Evolutionary conservation across 2,113 vertebrate species (phyloP).

Genomic region (Tachysurus vachellii): DNA sequence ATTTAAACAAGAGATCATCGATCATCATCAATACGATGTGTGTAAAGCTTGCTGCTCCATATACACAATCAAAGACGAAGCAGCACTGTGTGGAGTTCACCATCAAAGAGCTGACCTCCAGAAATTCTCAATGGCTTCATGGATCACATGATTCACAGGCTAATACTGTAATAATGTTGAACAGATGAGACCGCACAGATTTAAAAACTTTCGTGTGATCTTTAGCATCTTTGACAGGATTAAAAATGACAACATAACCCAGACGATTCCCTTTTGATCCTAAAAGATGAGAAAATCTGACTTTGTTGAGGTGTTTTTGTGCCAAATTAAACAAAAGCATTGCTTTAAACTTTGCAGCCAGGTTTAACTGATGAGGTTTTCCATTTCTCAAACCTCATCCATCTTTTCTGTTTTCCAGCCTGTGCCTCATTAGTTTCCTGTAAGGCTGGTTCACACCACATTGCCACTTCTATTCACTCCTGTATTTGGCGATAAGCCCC

Average conservation of each 20-base stretch:
- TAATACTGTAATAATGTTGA: background rate
- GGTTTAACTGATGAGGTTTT: slow-evolving; percentile 10
- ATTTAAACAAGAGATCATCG: background rate
- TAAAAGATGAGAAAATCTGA: background rate
- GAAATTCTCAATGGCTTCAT: background rate
- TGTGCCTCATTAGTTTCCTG: slow-evolving; percentile 57
- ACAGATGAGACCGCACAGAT: slow-evolving; percentile 24
- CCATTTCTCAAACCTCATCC: background rate
- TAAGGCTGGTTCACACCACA: slow-evolving; percentile 59
- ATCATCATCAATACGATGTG: background rate
- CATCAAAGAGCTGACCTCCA: slow-evolving; percentile 33
- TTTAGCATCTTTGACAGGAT: background rate
- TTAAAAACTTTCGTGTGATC: slow-evolving; percentile 1
- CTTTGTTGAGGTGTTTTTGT: background rate
- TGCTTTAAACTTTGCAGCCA: background rate
- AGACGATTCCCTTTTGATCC: slow-evolving; percentile 6
- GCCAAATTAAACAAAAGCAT: background rate
- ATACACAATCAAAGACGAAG: slow-evolving; percentile 24
- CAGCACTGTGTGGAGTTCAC: background rate
- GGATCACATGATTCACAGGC: slow-evolving; percentile 11
- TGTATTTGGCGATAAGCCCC: slow-evolving; percentile 60
- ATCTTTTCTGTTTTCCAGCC: slow-evolving; percentile 28
- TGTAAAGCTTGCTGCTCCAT: slow-evolving; percentile 5
- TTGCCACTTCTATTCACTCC: slow-evolving; percentile 58
- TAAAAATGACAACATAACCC: slow-evolving; percentile 1